A percentile compares a stretch with the other conserved stretches of the same genome.
Conservation (phyloP, 2,113 vertebrate genomes). For the Neomonachus schauinslandi region DNA sequence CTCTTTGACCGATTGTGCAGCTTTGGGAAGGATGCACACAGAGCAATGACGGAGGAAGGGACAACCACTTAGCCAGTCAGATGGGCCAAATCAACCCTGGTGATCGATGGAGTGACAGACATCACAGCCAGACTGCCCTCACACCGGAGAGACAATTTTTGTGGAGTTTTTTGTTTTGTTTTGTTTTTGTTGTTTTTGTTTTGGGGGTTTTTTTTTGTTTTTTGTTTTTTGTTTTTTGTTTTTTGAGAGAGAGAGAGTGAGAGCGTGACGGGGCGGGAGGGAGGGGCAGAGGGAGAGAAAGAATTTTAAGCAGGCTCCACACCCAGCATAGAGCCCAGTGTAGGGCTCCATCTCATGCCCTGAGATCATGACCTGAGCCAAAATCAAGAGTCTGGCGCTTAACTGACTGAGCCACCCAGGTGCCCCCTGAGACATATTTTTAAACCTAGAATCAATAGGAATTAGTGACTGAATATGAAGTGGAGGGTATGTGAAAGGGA, state of each 20-base stretch:
- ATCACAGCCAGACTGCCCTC: not conserved
- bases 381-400: not conserved
- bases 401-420: not conserved
- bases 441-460: not conserved
- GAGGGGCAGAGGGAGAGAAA: not conserved
- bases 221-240: not conserved
- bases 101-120: not conserved
- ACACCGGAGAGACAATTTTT: not conserved
- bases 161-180: no score
- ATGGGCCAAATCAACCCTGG: not conserved
- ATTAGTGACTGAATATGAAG: not conserved
- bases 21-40: not conserved
- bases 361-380: not conserved
- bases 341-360: not conserved
- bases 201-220: no score
- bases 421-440: not conserved
- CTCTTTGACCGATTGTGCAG: not conserved
- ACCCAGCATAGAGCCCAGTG: not conserved
- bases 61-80: not conserved
- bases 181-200: no score
- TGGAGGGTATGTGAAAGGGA: not conserved
- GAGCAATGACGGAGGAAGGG: not conserved
- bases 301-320: not conserved
- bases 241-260: not conserved
- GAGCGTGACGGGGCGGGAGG: not conserved